Conservation (phyloP, 2,888 invertebrate species). For the Limnephilus rhombicus region DNA sequence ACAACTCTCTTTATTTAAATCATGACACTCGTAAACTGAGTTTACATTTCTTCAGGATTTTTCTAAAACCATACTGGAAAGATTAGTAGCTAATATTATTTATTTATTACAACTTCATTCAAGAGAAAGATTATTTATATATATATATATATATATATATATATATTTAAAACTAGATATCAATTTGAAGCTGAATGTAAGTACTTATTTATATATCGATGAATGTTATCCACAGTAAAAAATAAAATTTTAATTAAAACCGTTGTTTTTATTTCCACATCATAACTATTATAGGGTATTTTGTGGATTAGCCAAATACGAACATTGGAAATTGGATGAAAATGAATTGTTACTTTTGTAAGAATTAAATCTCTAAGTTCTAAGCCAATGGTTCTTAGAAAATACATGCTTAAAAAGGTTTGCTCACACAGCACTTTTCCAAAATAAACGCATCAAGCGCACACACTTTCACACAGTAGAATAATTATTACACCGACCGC, state of each 20-base stretch:
- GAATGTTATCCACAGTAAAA: conserved; percentile 25
- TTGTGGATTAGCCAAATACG: neutral
- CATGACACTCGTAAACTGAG: too few relatives aligned
- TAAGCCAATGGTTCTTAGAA: too few relatives aligned
- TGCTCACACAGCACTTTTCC: too few relatives aligned
- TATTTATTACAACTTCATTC: neutral
- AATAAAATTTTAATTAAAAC: conserved; percentile 20
- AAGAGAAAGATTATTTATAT: neutral
- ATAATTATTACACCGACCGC: too few relatives aligned
- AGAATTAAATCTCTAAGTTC: too few relatives aligned
- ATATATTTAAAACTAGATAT: neutral
- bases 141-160: neutral
- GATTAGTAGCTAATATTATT: neutral
- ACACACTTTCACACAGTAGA: too few relatives aligned
- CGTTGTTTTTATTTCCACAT: neutral
- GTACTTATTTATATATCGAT: conserved; percentile 7
- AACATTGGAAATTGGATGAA: too few relatives aligned
- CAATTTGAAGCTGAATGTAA: conserved; percentile 31
- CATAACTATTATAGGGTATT: neutral
- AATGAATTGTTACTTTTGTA: too few relatives aligned
- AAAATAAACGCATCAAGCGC: too few relatives aligned
- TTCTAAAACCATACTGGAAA: neutral
- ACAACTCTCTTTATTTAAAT: neutral
- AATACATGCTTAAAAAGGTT: too few relatives aligned
- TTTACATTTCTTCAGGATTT: too few relatives aligned